Percentiles rank a stretch among this genome's conserved stretches.
phyloP scores from a whole-genome alignment of 2,797 vertebrate species.

The Sparus aurata region DNA sequence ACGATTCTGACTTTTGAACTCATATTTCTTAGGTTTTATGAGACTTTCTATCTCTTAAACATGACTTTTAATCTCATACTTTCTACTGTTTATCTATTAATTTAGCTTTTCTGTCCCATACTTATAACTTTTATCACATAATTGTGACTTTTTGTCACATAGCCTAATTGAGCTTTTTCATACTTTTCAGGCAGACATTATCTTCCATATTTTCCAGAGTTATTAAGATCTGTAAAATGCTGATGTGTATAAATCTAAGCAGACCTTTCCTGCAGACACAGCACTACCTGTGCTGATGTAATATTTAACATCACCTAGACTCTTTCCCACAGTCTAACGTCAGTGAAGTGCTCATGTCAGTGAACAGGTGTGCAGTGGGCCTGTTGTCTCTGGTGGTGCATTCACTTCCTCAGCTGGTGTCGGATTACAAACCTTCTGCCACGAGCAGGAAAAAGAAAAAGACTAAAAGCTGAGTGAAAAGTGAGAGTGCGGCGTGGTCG shows the following conservation, averaged over 20 bases:
- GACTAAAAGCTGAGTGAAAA: background rate
- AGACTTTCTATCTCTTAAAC: no score
- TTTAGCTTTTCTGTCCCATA: no score
- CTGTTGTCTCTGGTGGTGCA: constrained; percentile 13
- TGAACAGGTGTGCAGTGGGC: constrained; percentile 37
- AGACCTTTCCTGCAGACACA: background rate
- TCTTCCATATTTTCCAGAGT: background rate
- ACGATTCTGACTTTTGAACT: no score
- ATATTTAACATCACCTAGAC: background rate
- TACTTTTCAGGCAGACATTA: no score
- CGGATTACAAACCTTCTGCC: background rate
- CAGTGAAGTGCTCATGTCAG: constrained; percentile 10
- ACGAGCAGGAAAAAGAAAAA: background rate
- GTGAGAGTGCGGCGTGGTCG: background rate
- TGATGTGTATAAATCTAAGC: background rate
- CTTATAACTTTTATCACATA: no score
- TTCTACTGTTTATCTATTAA: no score
- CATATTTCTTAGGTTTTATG: no score
- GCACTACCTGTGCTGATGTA: background rate
- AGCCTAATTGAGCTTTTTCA: no score
- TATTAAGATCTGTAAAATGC: background rate
- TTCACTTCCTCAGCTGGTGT: constrained; percentile 28
- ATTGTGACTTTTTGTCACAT: no score
- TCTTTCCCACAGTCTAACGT: constrained; percentile 20
- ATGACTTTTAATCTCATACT: no score